Percentiles rank a stretch among this genome's conserved stretches.
These are phyloP conservation scores for Taenaris catops DNA, from an alignment of 2,888 invertebrate genomes.

Conservation along the genomic window DNA sequence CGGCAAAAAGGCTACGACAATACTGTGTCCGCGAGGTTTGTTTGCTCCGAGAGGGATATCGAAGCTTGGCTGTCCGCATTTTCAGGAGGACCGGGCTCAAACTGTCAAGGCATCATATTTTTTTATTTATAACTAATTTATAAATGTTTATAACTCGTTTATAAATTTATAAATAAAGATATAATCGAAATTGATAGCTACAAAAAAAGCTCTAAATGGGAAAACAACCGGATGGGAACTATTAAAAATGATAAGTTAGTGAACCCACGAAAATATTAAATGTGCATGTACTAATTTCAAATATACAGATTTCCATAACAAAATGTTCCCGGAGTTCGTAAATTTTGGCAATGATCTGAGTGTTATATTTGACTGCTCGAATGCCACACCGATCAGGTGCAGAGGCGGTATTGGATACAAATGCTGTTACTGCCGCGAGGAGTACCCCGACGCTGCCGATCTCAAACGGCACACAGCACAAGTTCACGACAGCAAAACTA, in stretches of 20 bases:
- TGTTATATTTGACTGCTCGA: conserved; percentile 6
- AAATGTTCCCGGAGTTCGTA: conserved; percentile 11
- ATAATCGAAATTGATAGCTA: too few relatives aligned
- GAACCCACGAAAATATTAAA: too few relatives aligned
- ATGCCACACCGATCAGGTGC: conserved; percentile 11
- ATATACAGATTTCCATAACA: conserved; percentile 3
- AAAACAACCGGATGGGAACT: too few relatives aligned
- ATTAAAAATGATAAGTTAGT: too few relatives aligned
- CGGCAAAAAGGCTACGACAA: conserved; percentile 83
- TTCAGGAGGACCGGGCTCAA: too few relatives aligned
- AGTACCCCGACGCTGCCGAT: conserved; percentile 28
- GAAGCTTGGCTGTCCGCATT: conserved; percentile 82
- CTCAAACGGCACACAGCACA: conserved; percentile 28
- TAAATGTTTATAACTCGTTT: too few relatives aligned
- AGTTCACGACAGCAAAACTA: conserved; percentile 12
- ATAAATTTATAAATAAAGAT: too few relatives aligned
- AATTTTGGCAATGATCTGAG: conserved; percentile 11
- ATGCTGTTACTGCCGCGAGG: conserved; percentile 30
- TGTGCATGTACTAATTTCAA: too few relatives aligned
- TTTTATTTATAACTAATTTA: too few relatives aligned
- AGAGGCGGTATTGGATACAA: conserved; percentile 26
- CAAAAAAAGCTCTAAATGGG: too few relatives aligned
- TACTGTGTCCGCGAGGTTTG: conserved; percentile 79
- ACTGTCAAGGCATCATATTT: too few relatives aligned
- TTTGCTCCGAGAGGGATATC: conserved; percentile 78